These are phyloP conservation scores for Morone saxatilis DNA, from an alignment of 2,113 vertebrate genomes.

Conservation along the genomic window DNA sequence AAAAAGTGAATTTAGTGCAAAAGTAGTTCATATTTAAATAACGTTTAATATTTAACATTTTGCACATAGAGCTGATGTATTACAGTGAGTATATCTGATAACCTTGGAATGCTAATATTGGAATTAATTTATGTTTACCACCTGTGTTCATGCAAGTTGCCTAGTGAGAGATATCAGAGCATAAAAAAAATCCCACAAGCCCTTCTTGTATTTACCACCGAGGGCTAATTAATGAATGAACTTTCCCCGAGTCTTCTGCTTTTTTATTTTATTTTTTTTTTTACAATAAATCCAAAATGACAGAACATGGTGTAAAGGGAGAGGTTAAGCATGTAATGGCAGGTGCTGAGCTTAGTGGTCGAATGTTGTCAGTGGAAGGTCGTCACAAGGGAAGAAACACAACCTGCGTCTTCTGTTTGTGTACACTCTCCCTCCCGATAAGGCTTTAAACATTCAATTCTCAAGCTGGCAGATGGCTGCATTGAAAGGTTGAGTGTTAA, in stretches of 20 bases:
- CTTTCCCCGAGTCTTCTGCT: not conserved
- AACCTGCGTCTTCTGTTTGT: slow-evolving; percentile 8
- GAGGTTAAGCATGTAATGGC: slow-evolving; percentile 11
- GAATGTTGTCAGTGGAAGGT: slow-evolving; percentile 26
- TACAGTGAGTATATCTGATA: not conserved
- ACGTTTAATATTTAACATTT: not conserved
- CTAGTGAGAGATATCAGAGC: not conserved
- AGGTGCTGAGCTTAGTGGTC: slow-evolving; percentile 22
- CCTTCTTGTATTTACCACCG: not conserved
- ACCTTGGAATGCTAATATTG: not conserved
- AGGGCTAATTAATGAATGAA: not conserved
- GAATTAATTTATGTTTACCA: not conserved
- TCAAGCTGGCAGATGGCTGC: slow-evolving; percentile 41
- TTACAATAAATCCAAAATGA: slow-evolving; percentile 18
- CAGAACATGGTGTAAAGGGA: slow-evolving; percentile 16
- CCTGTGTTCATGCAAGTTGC: not conserved
- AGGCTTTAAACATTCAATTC: slow-evolving; percentile 8
- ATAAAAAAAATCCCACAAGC: not conserved
- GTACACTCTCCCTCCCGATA: not conserved
- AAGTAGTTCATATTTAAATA: not conserved
- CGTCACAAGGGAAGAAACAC: slow-evolving; percentile 12
- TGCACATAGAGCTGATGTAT: not conserved
- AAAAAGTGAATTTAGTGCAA: not conserved
- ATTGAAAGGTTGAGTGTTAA: slow-evolving; percentile 56
- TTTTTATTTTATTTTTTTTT: not conserved